Base-by-base conservation (phyloP, 64 coral and sea anemone genomes). In the Cladopsammia gracilis region DNA sequence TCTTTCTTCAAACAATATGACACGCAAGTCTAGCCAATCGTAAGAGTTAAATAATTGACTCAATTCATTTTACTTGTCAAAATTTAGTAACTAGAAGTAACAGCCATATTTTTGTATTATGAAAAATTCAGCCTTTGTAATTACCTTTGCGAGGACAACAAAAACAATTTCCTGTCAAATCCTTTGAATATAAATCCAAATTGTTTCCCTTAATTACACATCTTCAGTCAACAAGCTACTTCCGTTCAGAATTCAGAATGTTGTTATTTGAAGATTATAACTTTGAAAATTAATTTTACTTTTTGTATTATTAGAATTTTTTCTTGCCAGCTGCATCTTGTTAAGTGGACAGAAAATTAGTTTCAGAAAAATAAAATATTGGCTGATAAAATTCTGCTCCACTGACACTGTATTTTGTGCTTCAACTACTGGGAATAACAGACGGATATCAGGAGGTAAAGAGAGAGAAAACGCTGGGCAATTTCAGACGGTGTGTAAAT, bases 121-220 rank as follows among this genome's bases (percentile, higher is more conserved):
- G 5, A 75, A 75, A 50, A 19, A 5, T 64, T 64, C 20, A 16
- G 4, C n/a, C 44, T 45, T 49, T 50, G 45, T 75, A 19, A 75
- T 75, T 1, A 14, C 4, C 45, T 50, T 75, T 75, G 14, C 16
- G 46, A 49, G 10, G 44, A 49, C 47, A 20, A 18, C 46, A 15
- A 48, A 49, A 49, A 49, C 72, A 75, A 75, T 75, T 75, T 75
- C 72, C 72, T 75, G 72, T 49, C 15, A 1, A 10, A 12, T 48
- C 16, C 11, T 9, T 14, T 75, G 0, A 7, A 75, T 16, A 5
- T 43, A 9, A 50, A 15, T 3, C 46, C 14, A 75, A 49, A 48
- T 75, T 50, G 72, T 49, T 75, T 75, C 48, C 26, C 9, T 49
- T 75, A 20, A 75, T 75, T 52, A 75, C 46, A 49, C 72, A 49